phyloP scores from a whole-genome alignment of 2,888 invertebrate genomes.

The Xestia sexstrigata region DNA sequence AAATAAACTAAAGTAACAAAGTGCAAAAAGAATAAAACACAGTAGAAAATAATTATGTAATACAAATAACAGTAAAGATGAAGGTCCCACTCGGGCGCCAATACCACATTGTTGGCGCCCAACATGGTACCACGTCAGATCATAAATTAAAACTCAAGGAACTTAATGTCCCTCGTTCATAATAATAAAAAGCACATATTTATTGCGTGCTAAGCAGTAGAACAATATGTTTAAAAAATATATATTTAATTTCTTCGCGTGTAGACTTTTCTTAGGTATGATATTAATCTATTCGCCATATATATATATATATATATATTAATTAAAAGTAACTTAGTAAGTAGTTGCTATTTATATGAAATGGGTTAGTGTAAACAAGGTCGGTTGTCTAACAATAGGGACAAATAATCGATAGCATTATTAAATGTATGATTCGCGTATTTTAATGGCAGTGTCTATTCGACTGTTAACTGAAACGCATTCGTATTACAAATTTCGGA shows the following conservation, averaged over 20 bases:
- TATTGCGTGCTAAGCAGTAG: slow-evolving; percentile 57
- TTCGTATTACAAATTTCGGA: slow-evolving; percentile 12
- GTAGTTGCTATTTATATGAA: slow-evolving; percentile 60
- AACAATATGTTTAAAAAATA: slow-evolving; percentile 54
- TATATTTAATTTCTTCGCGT: slow-evolving; percentile 66
- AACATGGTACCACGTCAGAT: slow-evolving; percentile 37
- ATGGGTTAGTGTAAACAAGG: slow-evolving; percentile 64
- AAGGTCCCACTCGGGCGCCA: slow-evolving; percentile 43
- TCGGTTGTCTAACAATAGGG: slow-evolving; percentile 59
- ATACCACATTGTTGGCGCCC: slow-evolving; percentile 54
- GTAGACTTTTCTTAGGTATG: slow-evolving; percentile 62
- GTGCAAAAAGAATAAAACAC: slow-evolving; percentile 2
- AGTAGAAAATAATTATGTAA: neutral
- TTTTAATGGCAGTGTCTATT: slow-evolving; percentile 62
- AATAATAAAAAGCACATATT: slow-evolving; percentile 51
- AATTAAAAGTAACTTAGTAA: slow-evolving; percentile 64
- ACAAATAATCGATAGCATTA: slow-evolving; percentile 63
- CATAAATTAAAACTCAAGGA: slow-evolving; percentile 43
- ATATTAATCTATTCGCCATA: slow-evolving; percentile 60
- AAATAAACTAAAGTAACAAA: neutral
- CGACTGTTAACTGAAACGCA: slow-evolving; percentile 45
- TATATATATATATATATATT: too few relatives aligned
- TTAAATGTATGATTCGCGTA: slow-evolving; percentile 60
- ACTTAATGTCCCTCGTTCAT: slow-evolving; percentile 40
- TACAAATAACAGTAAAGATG: neutral